phyloP scores from a whole-genome alignment of 2,797 vertebrate genomes.

The Muscicapa comitata region DNA sequence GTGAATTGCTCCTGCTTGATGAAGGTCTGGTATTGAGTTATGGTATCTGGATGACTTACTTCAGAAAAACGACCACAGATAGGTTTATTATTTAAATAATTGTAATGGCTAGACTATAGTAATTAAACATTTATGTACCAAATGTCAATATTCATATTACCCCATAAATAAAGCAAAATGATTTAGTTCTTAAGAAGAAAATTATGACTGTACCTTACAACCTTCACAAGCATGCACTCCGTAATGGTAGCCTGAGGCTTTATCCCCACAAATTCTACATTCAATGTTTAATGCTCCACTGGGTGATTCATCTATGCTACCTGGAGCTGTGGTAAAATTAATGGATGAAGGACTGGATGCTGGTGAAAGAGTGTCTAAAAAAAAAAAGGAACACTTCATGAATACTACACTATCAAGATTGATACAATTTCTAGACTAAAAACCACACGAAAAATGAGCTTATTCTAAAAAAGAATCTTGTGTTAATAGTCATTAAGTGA shows the following conservation, averaged over 20 bases:
- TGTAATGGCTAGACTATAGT: not conserved
- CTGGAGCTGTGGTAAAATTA: constrained; percentile 70
- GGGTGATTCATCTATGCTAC: constrained; percentile 80
- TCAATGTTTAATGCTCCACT: constrained; percentile 85
- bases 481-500: not conserved
- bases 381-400: not conserved
- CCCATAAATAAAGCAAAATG: constrained; percentile 10
- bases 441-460: not conserved
- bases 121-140: not conserved
- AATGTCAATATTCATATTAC: not conserved
- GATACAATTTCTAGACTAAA: not conserved
- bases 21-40: constrained; percentile 10
- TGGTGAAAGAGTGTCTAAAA: constrained; percentile 89
- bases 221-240: constrained; percentile 97
- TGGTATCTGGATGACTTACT: not conserved
- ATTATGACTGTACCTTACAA: constrained; percentile 86
- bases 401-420: not conserved
- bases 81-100: not conserved
- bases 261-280: constrained; percentile 95
- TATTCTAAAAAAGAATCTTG: not conserved
- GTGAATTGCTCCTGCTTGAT: not conserved
- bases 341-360: constrained; percentile 92
- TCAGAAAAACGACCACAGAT: not conserved
- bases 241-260: constrained; percentile 95
- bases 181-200: constrained; percentile 44